phyloP scores from a whole-genome alignment of 2,113 vertebrate genomes.

The Calidris pygmaea region DNA sequence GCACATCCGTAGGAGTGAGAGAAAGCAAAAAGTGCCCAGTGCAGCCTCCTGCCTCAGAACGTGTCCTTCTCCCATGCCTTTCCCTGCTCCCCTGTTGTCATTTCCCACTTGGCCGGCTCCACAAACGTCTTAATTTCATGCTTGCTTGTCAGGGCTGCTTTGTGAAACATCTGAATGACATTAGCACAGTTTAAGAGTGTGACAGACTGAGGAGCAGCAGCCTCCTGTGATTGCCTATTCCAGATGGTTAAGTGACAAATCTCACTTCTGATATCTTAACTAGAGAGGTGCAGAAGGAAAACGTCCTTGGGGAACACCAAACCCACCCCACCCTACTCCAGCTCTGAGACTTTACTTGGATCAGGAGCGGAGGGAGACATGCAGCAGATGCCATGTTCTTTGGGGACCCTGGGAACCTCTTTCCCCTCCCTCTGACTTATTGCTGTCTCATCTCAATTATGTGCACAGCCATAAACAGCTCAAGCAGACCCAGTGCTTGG shows the following conservation, averaged over 20 bases:
- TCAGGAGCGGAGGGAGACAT: not conserved
- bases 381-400: not conserved
- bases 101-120: slow-evolving; percentile 44
- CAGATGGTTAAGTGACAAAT: slow-evolving; percentile 71
- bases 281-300: slow-evolving; percentile 25
- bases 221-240: slow-evolving; percentile 54
- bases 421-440: not conserved
- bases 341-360: not conserved
- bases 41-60: not conserved
- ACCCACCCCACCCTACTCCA: not conserved
- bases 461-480: not conserved
- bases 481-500: not conserved
- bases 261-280: slow-evolving; percentile 65
- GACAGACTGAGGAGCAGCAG: slow-evolving; percentile 66
- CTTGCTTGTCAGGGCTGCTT: slow-evolving; percentile 58
- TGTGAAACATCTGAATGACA: slow-evolving; percentile 70
- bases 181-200: slow-evolving; percentile 62
- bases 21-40: not conserved
- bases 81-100: not conserved
- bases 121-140: slow-evolving; percentile 72
- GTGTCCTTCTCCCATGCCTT: not conserved
- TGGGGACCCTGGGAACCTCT: not conserved
- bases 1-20: not conserved
- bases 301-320: not conserved
- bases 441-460: not conserved